A percentile compares a stretch with the other conserved stretches of the same genome.
These are phyloP conservation scores for Spatula versicolor DNA, from an alignment of 2,797 vertebrate species.

Conservation along the genomic window DNA sequence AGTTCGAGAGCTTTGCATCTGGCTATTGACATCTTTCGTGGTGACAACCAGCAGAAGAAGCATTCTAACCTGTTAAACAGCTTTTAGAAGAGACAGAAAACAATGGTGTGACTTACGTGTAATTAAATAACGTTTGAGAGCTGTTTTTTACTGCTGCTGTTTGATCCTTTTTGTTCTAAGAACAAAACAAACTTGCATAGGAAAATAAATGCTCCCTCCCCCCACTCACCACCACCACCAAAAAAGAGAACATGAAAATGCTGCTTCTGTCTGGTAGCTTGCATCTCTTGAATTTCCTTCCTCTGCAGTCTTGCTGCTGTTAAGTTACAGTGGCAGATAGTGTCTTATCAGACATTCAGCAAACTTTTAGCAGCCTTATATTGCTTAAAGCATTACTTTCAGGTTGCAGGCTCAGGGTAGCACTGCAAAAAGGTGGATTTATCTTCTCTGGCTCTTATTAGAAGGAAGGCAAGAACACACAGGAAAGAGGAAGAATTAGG, in stretches of 20 bases:
- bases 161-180: neutral
- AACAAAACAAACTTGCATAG: neutral
- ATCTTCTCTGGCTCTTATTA: neutral
- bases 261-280: neutral
- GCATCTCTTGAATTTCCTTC: neutral
- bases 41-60: neutral
- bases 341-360: neutral
- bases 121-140: neutral
- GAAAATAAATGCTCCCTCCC: neutral
- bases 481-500: neutral
- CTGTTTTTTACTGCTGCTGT: neutral
- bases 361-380: neutral
- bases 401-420: neutral
- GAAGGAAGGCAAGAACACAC: neutral
- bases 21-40: neutral
- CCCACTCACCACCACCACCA: neutral
- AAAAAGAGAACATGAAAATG: neutral
- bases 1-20: neutral
- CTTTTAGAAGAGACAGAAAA: neutral
- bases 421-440: neutral
- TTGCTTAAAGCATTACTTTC: neutral
- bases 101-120: neutral
- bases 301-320: constrained; percentile 21
- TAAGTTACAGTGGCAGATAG: neutral
- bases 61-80: neutral